Percentiles rank a stretch among this genome's conserved stretches.
Conservation (phyloP, 2,113 vertebrate species). For the Lophius piscatorius region DNA sequence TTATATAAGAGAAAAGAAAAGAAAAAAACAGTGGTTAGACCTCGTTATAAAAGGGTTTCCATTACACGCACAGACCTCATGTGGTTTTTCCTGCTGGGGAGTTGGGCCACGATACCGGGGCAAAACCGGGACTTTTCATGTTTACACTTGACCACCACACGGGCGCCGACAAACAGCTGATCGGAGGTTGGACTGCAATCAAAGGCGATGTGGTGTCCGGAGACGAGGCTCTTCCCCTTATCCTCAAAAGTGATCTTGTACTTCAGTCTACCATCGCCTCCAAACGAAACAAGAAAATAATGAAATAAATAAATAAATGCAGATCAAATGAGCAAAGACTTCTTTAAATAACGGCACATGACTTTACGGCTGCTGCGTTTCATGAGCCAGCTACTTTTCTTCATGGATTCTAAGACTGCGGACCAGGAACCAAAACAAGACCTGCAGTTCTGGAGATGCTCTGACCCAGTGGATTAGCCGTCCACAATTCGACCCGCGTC, state of each 20-base stretch:
- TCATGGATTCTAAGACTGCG: no score
- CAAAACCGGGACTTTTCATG: slow-evolving; percentile 84
- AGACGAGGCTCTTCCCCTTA: slow-evolving; percentile 89
- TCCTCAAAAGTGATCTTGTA: slow-evolving; percentile 92
- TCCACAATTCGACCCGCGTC: no score
- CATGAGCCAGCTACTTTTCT: no score
- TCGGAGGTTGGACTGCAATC: slow-evolving; percentile 80
- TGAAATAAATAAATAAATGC: background rate
- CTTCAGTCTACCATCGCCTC: slow-evolving; percentile 81
- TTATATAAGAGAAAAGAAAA: background rate
- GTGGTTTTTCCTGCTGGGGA: slow-evolving; percentile 91
- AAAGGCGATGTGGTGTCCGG: slow-evolving; percentile 91
- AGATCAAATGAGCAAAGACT: background rate
- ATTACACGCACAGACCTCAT: slow-evolving; percentile 77
- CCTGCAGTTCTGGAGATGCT: no score
- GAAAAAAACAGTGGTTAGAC: background rate
- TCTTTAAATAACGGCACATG: background rate
- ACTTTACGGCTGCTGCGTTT: background rate
- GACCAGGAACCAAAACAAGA: no score
- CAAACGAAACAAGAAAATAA: slow-evolving; percentile 18
- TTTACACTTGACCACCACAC: slow-evolving; percentile 89
- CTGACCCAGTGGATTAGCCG: no score
- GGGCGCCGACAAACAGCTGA: slow-evolving; percentile 85
- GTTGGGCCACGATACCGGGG: slow-evolving; percentile 88
- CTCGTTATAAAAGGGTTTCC: no score